Conservation (phyloP, 2,888 invertebrate species). For the Euspilapteryx auroguttella region DNA sequence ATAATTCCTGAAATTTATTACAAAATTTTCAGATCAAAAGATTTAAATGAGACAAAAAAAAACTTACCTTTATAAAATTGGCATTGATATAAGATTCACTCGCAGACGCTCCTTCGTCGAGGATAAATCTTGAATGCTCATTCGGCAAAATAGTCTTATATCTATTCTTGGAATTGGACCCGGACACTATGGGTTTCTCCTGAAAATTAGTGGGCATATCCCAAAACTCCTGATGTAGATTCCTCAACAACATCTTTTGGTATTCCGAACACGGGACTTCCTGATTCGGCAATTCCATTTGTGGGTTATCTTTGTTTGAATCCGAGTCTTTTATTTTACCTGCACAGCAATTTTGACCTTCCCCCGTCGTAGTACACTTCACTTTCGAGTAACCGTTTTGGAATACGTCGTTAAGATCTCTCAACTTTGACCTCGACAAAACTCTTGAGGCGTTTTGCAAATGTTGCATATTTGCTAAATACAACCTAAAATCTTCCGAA, state of each 20-base stretch:
- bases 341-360: conserved; percentile 33
- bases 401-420: conserved; percentile 60
- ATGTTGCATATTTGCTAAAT: conserved; percentile 73
- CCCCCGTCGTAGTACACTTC: conserved; percentile 25
- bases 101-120: conserved; percentile 51
- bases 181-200: conserved; percentile 86
- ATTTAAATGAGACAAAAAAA: no score
- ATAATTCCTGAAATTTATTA: no score
- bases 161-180: conserved; percentile 86
- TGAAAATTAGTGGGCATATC: conserved; percentile 91
- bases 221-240: conserved; percentile 86
- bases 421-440: conserved; percentile 61
- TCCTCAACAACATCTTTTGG: conserved; percentile 64
- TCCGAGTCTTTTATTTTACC: conserved; percentile 24
- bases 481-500: conserved; percentile 70
- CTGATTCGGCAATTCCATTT: conserved; percentile 34
- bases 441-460: conserved; percentile 71
- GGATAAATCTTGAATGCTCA: conserved; percentile 80
- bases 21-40: no score
- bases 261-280: conserved; percentile 58
- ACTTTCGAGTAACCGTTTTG: conserved; percentile 55
- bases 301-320: conserved; percentile 28
- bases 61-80: conserved; percentile 83
- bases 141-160: conserved; percentile 90
- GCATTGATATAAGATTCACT: conserved; percentile 88